phyloP scores from a whole-genome alignment of 2,113 vertebrate genomes.

The Numida meleagris region DNA sequence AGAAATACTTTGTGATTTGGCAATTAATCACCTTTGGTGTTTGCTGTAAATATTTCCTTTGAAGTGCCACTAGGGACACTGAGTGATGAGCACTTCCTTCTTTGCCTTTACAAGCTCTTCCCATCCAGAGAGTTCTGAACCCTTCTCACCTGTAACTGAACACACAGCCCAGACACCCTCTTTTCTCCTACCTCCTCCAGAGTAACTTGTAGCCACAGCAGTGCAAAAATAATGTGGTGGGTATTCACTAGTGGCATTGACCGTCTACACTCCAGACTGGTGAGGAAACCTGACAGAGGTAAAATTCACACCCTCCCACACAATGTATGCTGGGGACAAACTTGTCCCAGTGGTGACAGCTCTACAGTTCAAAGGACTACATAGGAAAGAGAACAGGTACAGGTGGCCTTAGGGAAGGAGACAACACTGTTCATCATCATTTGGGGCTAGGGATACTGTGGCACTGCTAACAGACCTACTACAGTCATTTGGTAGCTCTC shows the following conservation, averaged over 20 bases:
- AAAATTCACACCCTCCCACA: neutral
- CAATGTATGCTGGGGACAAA: neutral
- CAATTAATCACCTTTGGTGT: neutral
- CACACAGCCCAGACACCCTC: neutral
- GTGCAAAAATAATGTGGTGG: neutral
- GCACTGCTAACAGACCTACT: neutral
- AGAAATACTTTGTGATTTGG: neutral
- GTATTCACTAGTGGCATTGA: neutral
- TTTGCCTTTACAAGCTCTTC: neutral
- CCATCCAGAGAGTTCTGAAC: neutral
- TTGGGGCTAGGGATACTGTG: neutral
- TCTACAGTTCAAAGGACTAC: neutral
- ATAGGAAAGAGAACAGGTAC: neutral
- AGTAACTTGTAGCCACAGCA: neutral
- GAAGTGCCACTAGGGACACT: neutral
- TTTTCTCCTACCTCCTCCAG: neutral
- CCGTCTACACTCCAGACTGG: neutral
- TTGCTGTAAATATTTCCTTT: neutral
- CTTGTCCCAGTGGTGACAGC: neutral
- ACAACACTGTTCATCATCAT: neutral
- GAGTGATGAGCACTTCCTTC: neutral
- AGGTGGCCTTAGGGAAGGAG: neutral
- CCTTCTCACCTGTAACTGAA: neutral
- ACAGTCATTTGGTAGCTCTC: neutral
- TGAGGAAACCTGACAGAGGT: neutral